Percentiles rank a stretch among this genome's conserved stretches.
Conservation (phyloP, 2,797 vertebrate species). For the Pseudocheirus occidentalis region DNA sequence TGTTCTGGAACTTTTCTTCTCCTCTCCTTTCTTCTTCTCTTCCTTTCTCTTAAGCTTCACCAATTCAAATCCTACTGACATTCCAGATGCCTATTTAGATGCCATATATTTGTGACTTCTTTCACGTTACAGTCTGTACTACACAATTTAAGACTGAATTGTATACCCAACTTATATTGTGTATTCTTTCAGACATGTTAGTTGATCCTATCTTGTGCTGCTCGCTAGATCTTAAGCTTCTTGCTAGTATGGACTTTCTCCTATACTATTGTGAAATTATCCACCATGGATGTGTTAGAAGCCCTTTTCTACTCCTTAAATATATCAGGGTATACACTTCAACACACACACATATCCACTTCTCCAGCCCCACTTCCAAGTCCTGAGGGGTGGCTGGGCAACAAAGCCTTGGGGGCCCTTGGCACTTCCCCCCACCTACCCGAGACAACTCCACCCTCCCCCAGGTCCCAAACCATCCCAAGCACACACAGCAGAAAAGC, state of each 20-base stretch:
- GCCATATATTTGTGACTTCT: neutral
- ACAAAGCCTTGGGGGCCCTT: no score
- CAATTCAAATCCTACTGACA: neutral
- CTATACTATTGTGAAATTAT: neutral
- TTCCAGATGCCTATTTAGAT: neutral
- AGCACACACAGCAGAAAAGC: no score
- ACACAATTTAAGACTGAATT: neutral
- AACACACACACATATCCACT: no score
- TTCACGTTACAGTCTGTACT: neutral
- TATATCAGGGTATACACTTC: neutral
- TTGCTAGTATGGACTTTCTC: neutral
- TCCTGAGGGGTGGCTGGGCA: no score
- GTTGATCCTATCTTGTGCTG: neutral
- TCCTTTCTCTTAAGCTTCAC: neutral
- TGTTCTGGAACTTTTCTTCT: neutral
- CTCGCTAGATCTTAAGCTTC: neutral
- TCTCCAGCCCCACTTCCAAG: no score
- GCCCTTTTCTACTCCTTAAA: neutral
- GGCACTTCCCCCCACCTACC: no score
- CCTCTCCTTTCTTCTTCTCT: no score
- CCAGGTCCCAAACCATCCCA: no score
- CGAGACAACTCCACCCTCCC: no score
- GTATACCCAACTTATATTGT: neutral
- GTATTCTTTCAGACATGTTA: neutral
- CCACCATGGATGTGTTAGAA: neutral